Percentiles rank a stretch among this genome's conserved stretches.
Evolutionary conservation across 1,140 invertebrate genomes (phyloP).

Genomic region (Drosophila bifasciata): DNA sequence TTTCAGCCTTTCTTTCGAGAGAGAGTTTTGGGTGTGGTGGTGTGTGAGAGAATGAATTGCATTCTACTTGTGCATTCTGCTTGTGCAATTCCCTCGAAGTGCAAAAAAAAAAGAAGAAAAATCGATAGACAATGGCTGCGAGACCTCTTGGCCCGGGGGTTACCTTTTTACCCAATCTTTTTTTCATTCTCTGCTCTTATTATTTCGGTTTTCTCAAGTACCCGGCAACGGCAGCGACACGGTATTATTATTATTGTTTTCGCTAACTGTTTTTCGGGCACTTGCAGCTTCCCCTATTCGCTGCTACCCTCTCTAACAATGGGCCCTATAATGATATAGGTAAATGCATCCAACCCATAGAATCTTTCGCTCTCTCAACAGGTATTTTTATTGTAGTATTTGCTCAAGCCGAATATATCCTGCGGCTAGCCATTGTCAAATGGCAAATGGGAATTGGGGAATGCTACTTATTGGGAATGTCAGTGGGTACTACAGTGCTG

Average conservation of each 20-base stretch:
- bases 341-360: conserved; percentile 55
- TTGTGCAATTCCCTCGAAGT: conserved; percentile 65
- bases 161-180: conserved; percentile 41
- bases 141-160: conserved; percentile 9
- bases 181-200: conserved; percentile 36
- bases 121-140: conserved; percentile 68
- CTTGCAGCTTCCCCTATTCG: conserved; percentile 34
- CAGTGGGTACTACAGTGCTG: too few species aligned
- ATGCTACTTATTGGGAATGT: conserved; percentile 51
- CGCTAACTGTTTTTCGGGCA: conserved; percentile 45
- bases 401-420: conserved; percentile 77
- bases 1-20: conserved; percentile 12
- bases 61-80: conserved; percentile 43
- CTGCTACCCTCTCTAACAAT: conserved; percentile 8
- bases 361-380: conserved; percentile 53
- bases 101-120: conserved; percentile 69
- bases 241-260: conserved; percentile 35
- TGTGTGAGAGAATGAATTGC: conserved; percentile 73
- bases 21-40: too few species aligned
- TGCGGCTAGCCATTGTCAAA: conserved; percentile 80
- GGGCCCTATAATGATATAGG: conserved; percentile 53
- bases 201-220: conserved; percentile 45
- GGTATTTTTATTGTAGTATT: conserved; percentile 82
- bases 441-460: conserved; percentile 32
- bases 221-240: background rate